These are phyloP conservation scores for Sterna hirundo DNA, from an alignment of 2,113 vertebrate genomes.

Conservation along the genomic window DNA sequence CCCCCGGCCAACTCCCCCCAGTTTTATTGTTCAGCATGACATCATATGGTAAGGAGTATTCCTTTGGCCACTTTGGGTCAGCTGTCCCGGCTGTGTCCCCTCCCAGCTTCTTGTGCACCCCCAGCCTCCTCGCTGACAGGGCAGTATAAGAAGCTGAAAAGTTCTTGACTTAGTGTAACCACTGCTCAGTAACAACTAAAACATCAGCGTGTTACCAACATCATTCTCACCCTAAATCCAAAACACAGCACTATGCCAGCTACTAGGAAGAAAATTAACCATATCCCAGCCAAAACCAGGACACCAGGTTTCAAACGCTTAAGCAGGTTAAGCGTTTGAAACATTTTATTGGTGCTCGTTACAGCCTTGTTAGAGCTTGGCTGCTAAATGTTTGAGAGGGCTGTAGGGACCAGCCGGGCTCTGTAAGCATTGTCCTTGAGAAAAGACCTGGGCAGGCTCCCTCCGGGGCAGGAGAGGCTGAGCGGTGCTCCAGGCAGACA, in stretches of 20 bases:
- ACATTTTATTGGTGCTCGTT: neutral
- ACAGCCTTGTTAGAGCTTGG: neutral
- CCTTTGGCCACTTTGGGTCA: neutral
- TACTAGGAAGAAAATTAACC: neutral
- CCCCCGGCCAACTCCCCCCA: neutral
- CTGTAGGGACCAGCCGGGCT: neutral
- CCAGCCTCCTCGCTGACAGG: neutral
- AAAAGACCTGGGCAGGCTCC: neutral
- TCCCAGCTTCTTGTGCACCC: neutral
- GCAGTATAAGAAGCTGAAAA: neutral
- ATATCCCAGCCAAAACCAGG: neutral
- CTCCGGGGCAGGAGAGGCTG: neutral
- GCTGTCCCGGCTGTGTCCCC: neutral
- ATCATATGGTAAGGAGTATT: neutral
- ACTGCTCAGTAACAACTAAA: neutral
- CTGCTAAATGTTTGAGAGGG: neutral
- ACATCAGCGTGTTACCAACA: neutral
- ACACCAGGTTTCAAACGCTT: neutral
- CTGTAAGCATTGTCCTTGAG: neutral
- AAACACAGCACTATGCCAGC: neutral
- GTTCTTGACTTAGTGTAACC: neutral
- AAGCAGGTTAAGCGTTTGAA: neutral
- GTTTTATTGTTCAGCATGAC: neutral
- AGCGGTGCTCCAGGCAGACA: neutral
- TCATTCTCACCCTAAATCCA: neutral